Evolutionary conservation across 2,113 vertebrate species (phyloP).

Genomic region (Notechis scutatus): DNA sequence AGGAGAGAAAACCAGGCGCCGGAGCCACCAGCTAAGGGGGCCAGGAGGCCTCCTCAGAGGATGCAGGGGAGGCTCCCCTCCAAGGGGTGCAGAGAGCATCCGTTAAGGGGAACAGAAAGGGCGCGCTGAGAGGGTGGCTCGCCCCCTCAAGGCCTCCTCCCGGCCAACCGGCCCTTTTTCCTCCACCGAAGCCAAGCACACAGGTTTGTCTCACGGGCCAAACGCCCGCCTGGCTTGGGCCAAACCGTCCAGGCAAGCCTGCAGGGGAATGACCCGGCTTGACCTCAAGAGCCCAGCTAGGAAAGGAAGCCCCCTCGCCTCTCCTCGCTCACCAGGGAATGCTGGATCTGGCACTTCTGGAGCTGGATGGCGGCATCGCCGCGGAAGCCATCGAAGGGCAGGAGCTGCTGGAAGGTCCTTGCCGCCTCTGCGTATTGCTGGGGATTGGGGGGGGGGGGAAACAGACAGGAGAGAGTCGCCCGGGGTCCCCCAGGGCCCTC

Average conservation of each 20-base stretch:
- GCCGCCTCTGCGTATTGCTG: slow-evolving; percentile 78
- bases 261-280: background rate
- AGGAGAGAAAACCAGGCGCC: background rate
- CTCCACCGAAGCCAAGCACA: background rate
- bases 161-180: background rate
- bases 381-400: slow-evolving; percentile 55
- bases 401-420: slow-evolving; percentile 70
- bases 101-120: background rate
- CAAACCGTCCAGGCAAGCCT: background rate
- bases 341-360: slow-evolving; percentile 68
- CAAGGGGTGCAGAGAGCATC: background rate
- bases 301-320: background rate
- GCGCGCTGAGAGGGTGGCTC: background rate
- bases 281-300: background rate
- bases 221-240: background rate
- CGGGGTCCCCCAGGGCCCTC: no score
- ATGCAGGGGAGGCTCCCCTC: background rate
- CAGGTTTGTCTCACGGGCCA: background rate
- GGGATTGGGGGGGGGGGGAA: background rate
- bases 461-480: background rate
- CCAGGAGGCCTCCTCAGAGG: background rate
- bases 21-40: background rate
- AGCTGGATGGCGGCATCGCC: slow-evolving; percentile 71
- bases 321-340: slow-evolving; percentile 58
- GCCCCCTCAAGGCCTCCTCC: background rate